Evolutionary conservation across 2,113 vertebrate species (phyloP), one percentile per base, ranked within the genome.

Genomic region (Oophaga pumilio): DNA sequence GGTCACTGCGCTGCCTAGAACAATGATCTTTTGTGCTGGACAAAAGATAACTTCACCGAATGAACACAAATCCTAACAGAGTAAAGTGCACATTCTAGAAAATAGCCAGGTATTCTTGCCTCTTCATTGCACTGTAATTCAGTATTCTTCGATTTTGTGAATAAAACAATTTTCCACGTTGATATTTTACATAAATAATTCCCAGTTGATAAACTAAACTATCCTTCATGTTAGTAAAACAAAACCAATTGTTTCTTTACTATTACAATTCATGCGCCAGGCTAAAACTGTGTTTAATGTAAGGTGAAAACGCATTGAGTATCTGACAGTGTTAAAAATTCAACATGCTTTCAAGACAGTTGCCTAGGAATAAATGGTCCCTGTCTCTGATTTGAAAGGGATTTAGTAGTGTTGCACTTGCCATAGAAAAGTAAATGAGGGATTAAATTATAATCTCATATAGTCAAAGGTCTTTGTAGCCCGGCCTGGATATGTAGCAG

Each of bases 391-490:
- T 74, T 74, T 50, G 43, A 50, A 49, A 49, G 71, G 33, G 71
- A 50, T 74, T 74, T 74, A 74, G 71, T 17, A 74, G 71, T 74
- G 43, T 50, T 50, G 71, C 71, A 74, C 10, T 74, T 50, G 17
- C 71, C 13, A 74, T 22, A 74, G 71, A 50, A 17, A 74, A 74
- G 71, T 17, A 74, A 74, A 50, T 74, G 71, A 74, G 28, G 71
- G 71, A 50, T 74, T 74, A 74, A 50, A 74, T 74, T 74, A 74
- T 74, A 50, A 74, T 74, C 71, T 74, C 71, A 74, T 74, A 50
- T 74, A 74, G 43, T 49, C 71, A 74, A 18, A 33, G 28, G 8
- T 49, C 33, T 74, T 50, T 74, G 17, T 1, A 74, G 71, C 43
- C 28, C 3, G 71, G 1, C 71, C 14, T 50, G 28, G 33, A 49